Percentiles rank a stretch among this genome's conserved stretches.
phyloP scores from a whole-genome alignment of 2,113 vertebrate genomes.

The Parus major region DNA sequence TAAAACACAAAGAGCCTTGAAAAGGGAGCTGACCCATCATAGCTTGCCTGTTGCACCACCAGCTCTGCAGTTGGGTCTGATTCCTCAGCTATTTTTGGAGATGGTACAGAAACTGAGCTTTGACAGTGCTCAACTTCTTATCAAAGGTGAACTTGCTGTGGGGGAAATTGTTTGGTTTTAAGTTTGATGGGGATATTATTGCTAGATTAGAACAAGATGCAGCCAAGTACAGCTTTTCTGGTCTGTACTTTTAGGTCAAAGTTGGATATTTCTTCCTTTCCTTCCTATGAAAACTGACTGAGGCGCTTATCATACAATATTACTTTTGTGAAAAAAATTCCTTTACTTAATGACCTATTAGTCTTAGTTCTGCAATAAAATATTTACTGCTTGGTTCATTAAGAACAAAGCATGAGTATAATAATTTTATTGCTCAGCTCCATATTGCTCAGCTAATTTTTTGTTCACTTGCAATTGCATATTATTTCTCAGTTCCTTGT shows the following conservation, averaged over 20 bases:
- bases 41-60: not conserved
- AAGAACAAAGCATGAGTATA: not conserved
- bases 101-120: not conserved
- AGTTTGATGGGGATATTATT: not conserved
- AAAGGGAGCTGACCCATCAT: constrained; percentile 1
- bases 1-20: not conserved
- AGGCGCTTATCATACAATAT: not conserved
- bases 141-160: not conserved
- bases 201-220: not conserved
- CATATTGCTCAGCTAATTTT: not conserved
- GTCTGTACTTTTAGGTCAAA: not conserved
- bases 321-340: not conserved
- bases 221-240: not conserved
- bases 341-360: constrained; percentile 19
- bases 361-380: not conserved
- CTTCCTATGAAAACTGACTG: not conserved
- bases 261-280: not conserved
- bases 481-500: not conserved
- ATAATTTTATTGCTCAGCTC: not conserved
- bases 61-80: constrained; percentile 16
- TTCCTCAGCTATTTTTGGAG: constrained; percentile 27
- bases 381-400: not conserved
- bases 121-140: not conserved
- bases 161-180: not conserved
- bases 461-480: not conserved